A percentile compares a stretch with the other conserved stretches of the same genome.
Evolutionary conservation across 2,797 vertebrate species (phyloP).

Genomic region (Leptodactylus fallax): DNA sequence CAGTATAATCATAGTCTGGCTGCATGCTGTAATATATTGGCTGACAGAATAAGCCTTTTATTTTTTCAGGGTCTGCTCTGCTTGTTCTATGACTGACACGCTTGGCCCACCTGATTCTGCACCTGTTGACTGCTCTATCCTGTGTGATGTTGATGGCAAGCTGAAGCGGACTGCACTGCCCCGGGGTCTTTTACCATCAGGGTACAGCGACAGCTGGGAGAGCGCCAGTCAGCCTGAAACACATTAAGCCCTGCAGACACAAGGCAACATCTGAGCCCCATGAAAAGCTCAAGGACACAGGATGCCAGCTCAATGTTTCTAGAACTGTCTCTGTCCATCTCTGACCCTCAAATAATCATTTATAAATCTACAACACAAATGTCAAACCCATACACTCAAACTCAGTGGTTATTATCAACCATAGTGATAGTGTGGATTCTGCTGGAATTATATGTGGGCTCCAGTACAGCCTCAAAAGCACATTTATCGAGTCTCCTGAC

Average conservation of each 20-base stretch:
- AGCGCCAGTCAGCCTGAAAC: conserved; percentile 29
- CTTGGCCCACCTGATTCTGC: not conserved
- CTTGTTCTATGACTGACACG: not conserved
- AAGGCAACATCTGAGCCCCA: conserved; percentile 12
- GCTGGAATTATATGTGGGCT: not conserved
- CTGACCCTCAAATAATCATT: not conserved
- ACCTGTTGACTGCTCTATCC: not conserved
- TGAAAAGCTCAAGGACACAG: conserved; percentile 13
- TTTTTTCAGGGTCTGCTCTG: too few relatives aligned
- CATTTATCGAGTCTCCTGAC: not conserved
- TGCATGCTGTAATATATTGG: not conserved
- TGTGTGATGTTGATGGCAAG: not conserved
- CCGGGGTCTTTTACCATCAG: not conserved
- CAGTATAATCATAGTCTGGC: not conserved
- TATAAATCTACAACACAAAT: not conserved
- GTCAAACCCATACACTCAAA: not conserved
- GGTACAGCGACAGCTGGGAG: conserved; percentile 20
- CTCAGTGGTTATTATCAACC: not conserved
- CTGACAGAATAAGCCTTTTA: not conserved
- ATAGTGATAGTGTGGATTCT: not conserved
- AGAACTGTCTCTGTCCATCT: not conserved
- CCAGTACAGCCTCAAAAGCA: not conserved
- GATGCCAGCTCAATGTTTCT: not conserved
- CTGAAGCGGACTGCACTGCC: not conserved
- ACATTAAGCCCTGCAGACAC: conserved; percentile 10